These are phyloP conservation scores for Micropterix aruncella DNA, from an alignment of 2,888 invertebrate genomes.

Conservation along the genomic window DNA sequence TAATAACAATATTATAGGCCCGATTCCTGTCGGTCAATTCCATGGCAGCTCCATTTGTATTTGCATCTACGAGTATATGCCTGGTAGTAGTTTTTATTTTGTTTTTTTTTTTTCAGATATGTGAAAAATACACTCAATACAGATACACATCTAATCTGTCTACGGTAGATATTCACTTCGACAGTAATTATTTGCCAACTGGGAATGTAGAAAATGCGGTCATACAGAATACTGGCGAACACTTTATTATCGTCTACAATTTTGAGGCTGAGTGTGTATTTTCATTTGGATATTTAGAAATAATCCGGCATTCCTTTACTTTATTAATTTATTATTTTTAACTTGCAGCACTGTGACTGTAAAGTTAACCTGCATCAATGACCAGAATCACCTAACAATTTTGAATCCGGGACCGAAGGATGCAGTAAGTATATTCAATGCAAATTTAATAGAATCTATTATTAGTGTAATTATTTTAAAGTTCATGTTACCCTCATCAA, in stretches of 20 bases:
- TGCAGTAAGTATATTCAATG: background rate
- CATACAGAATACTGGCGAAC: slow-evolving; percentile 1
- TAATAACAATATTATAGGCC: no score
- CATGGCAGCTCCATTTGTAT: no score
- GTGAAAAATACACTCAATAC: slow-evolving; percentile 4
- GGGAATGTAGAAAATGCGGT: slow-evolving; percentile 4
- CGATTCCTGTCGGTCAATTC: no score
- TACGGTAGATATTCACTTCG: background rate
- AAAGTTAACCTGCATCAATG: background rate
- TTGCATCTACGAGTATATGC: background rate
- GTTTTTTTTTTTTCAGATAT: slow-evolving; percentile 9
- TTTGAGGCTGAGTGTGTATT: slow-evolving; percentile 5
- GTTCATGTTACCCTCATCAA: no score
- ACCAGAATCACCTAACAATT: background rate
- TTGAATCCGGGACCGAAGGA: background rate
- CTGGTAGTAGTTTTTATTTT: no score
- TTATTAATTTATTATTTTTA: no score
- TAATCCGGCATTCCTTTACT: background rate
- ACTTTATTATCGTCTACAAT: slow-evolving; percentile 3
- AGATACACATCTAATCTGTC: background rate
- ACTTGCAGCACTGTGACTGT: background rate
- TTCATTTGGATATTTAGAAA: background rate
- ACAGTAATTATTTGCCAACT: background rate
- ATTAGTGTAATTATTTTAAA: slow-evolving; percentile 5
- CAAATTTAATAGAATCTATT: slow-evolving; percentile 1